These are phyloP conservation scores for Apocrypta bakeri DNA, from an alignment of 1,140 invertebrate species.

Conservation along the genomic window DNA sequence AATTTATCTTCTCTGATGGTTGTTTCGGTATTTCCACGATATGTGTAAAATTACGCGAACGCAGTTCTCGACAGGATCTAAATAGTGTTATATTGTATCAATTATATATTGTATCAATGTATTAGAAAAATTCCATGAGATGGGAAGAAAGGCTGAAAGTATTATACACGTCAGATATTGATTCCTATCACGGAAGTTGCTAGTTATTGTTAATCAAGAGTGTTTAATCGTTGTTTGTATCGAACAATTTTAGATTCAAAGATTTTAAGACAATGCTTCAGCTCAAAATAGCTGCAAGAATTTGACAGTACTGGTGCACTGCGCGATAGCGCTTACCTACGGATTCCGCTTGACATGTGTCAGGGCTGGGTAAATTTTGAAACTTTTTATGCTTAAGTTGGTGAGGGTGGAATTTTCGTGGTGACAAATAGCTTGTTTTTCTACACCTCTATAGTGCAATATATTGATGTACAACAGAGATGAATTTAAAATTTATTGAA, in stretches of 20 bases:
- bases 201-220: not conserved
- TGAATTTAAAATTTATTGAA: too few relatives aligned
- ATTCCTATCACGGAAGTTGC: not conserved
- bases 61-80: not conserved
- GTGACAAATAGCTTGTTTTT: not conserved
- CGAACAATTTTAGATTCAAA: not conserved
- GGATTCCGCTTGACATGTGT: slow-evolving; percentile 21
- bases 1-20: not conserved
- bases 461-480: too few relatives aligned
- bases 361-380: slow-evolving; percentile 30
- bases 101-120: not conserved
- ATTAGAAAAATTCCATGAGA: not conserved
- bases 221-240: not conserved
- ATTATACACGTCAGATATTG: not conserved
- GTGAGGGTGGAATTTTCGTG: not conserved
- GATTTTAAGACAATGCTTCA: not conserved
- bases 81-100: not conserved
- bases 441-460: too few relatives aligned
- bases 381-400: not conserved
- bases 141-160: not conserved
- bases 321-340: slow-evolving; percentile 3
- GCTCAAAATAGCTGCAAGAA: not conserved
- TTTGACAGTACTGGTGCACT: not conserved
- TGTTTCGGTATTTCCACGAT: too few relatives aligned
- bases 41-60: not conserved